Base-by-base conservation (phyloP, 1,140 invertebrate genomes). In the Drosophila subpulchrella region DNA sequence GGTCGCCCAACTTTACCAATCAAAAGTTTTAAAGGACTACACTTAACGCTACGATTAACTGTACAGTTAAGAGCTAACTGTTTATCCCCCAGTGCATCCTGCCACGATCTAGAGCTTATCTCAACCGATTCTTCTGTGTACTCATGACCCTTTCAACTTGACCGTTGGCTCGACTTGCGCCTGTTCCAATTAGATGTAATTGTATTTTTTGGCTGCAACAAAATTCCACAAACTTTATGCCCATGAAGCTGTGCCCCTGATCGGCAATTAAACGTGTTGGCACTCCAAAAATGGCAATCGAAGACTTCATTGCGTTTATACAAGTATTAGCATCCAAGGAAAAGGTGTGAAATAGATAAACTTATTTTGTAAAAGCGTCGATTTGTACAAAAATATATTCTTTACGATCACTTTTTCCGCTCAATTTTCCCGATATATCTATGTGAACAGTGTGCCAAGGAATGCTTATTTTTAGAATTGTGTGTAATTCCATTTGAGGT, bases 341-440 rank as follows among this genome's bases (percentile, higher is more conserved):
- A 15, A 41, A 41, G 13, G 13, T 63, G 34, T 46, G 20, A 63
- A 32, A 36, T 3, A 55, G 8, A 55, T 24, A 48, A 32, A 50
- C 30, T 13, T 41, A 41, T 44, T 65, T 48, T 10, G 32, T 39
- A 17, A 66, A 42, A 17, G 36, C 55, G 27, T 51, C 36, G 6
- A 63, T 54, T 63, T 46, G 41, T 44, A 54, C 60, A 20, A 63
- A 46, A 11, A 54, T 42, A 46, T 51, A 59, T 44, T 67, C 38
- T 24, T 51, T 67, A 41, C 30, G 38, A 42, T 59, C 55, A 24
- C 56, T 59, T 60, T 42, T 59, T 11, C 38, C 20, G 15, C 38
- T 60, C 8, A 59, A 15, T 34, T 67, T 60, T 39, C 32, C 56
- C 4, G 30, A 36, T 24, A 59, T 67, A 24, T 67, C 55, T 15